These are phyloP conservation scores for Stegostoma tigrinum DNA, from an alignment of 2,113 vertebrate species.

Conservation along the genomic window DNA sequence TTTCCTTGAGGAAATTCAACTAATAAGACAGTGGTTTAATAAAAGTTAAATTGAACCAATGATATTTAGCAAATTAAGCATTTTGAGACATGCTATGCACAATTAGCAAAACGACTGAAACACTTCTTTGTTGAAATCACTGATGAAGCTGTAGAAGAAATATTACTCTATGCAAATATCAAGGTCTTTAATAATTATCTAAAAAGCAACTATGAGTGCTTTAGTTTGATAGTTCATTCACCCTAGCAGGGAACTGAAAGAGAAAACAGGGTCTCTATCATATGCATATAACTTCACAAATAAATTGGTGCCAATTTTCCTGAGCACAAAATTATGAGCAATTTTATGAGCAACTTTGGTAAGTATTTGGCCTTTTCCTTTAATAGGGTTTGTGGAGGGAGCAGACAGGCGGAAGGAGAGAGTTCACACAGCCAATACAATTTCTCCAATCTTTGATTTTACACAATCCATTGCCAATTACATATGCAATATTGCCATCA, in stretches of 20 bases:
- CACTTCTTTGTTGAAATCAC: background rate
- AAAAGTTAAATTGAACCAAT: background rate
- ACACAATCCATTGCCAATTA: background rate
- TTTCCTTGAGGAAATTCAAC: background rate
- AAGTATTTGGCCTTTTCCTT: background rate
- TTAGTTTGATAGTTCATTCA: background rate
- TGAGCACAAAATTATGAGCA: background rate
- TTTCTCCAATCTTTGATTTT: background rate
- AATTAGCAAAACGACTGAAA: background rate
- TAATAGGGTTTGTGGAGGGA: no score
- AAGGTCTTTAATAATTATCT: background rate
- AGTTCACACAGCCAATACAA: background rate
- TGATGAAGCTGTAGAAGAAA: background rate
- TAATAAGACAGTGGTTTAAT: background rate
- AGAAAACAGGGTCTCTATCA: background rate
- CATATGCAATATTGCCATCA: background rate
- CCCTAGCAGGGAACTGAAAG: background rate
- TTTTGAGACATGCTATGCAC: background rate
- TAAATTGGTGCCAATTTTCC: background rate
- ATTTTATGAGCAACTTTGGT: background rate
- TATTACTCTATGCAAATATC: background rate
- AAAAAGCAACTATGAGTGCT: background rate
- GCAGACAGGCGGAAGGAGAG: background rate
- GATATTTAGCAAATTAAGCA: background rate
- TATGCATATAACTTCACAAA: background rate